These are phyloP conservation scores for Menidia beryllina DNA, from an alignment of 2,113 vertebrate genomes.

Conservation along the genomic window DNA sequence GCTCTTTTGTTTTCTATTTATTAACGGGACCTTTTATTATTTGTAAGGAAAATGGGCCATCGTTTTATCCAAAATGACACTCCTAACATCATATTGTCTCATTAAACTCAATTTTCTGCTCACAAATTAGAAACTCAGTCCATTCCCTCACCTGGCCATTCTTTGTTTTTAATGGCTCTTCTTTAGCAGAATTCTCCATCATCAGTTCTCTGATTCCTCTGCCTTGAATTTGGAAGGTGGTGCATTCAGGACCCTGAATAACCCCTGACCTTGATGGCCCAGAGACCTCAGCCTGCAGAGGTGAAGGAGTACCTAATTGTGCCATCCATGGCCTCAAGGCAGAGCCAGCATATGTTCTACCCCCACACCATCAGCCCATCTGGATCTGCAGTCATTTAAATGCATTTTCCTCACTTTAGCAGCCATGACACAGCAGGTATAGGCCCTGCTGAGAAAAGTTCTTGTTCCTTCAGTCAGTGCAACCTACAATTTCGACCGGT, in stretches of 20 bases:
- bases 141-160: not conserved
- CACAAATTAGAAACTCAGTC: not conserved
- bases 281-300: slow-evolving; percentile 66
- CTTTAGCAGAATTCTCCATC: slow-evolving; percentile 10
- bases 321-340: slow-evolving; percentile 70
- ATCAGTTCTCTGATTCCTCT: slow-evolving; percentile 32
- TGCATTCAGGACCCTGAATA: slow-evolving; percentile 62
- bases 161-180: not conserved
- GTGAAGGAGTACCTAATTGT: slow-evolving; percentile 80
- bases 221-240: not conserved
- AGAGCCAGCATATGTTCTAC: slow-evolving; percentile 65
- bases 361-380: slow-evolving; percentile 29
- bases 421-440: slow-evolving; percentile 60
- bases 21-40: not conserved
- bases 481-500: slow-evolving; percentile 20
- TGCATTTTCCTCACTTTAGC: slow-evolving; percentile 31
- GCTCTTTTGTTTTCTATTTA: slow-evolving; percentile 23
- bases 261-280: slow-evolving; percentile 72
- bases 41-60: not conserved
- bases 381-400: slow-evolving; percentile 62
- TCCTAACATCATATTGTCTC: not conserved
- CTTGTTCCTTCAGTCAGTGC: not conserved
- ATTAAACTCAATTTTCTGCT: not conserved
- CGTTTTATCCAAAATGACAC: not conserved
- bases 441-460: slow-evolving; percentile 21